Percentiles rank a stretch among this genome's conserved stretches.
Conservation (phyloP, 1,140 invertebrate species). For the Drosophila pachea region DNA sequence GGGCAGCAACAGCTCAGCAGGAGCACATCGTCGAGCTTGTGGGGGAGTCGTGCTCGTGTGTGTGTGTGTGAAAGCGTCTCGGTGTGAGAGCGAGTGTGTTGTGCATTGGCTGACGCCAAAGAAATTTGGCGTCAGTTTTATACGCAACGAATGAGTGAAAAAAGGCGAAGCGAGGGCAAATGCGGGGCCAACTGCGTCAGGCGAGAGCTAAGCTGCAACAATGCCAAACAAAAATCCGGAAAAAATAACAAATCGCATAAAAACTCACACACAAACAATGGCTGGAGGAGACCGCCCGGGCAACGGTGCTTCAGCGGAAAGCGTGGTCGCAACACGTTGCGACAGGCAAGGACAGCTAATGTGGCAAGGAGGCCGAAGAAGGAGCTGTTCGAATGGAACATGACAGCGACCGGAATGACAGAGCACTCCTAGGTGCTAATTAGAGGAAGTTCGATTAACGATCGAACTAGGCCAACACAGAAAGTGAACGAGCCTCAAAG, state of each 20-base stretch:
- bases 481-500: too few relatives aligned
- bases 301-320: conserved; percentile 13
- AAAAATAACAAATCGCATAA: conserved; percentile 75
- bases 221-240: conserved; percentile 74
- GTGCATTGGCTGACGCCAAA: conserved; percentile 73
- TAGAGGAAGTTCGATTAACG: background rate
- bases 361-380: conserved; percentile 38
- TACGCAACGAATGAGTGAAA: conserved; percentile 47
- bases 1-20: conserved; percentile 34
- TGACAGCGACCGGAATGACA: conserved; percentile 1
- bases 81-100: conserved; percentile 23
- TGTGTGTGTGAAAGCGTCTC: conserved; percentile 13
- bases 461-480: too few relatives aligned
- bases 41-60: conserved; percentile 11
- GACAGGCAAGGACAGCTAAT: conserved; percentile 49
- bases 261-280: conserved; percentile 34
- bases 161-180: conserved; percentile 31
- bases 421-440: conserved; percentile 2
- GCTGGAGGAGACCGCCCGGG: background rate
- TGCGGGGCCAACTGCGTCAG: background rate
- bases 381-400: conserved; percentile 49
- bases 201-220: conserved; percentile 40
- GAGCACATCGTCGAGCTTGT: conserved; percentile 13
- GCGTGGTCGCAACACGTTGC: conserved; percentile 17
- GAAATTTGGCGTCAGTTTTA: conserved; percentile 76